A percentile compares a stretch with the other conserved stretches of the same genome.
phyloP scores from a whole-genome alignment of 2,888 invertebrate genomes.

The Euclidia mi region DNA sequence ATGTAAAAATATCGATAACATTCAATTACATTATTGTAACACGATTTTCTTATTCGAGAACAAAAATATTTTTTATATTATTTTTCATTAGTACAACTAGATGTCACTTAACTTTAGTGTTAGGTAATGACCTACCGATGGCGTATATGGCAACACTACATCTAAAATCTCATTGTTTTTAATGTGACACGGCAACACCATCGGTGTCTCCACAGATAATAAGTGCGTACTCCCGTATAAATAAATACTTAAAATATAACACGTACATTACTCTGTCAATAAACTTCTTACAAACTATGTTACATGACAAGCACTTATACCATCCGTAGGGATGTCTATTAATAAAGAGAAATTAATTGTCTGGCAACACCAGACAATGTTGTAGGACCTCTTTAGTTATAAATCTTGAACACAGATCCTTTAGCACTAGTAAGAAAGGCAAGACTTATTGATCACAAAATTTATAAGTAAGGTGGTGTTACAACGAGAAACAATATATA shows the following conservation, averaged over 20 bases:
- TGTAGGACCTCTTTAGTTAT: constrained; percentile 63
- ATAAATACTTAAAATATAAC: constrained; percentile 87
- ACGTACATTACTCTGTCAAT: constrained; percentile 84
- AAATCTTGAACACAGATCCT: constrained; percentile 63
- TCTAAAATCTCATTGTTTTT: constrained; percentile 67
- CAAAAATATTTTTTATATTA: constrained; percentile 82
- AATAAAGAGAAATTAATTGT: constrained; percentile 63
- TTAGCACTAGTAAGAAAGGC: constrained; percentile 61
- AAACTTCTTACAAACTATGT: constrained; percentile 83
- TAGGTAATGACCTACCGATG: constrained; percentile 77
- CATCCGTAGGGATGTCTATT: constrained; percentile 64
- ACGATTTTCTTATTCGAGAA: constrained; percentile 83
- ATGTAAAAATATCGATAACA: constrained; percentile 86
- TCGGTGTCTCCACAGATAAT: constrained; percentile 66
- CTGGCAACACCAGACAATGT: constrained; percentile 69
- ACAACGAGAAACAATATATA: constrained; percentile 79
- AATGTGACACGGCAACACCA: constrained; percentile 68
- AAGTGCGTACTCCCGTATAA: constrained; percentile 78
- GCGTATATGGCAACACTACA: constrained; percentile 75
- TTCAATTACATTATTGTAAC: constrained; percentile 83
- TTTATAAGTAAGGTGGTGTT: constrained; percentile 65
- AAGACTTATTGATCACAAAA: constrained; percentile 62
- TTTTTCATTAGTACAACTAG: constrained; percentile 87
- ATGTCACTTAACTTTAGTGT: constrained; percentile 80
- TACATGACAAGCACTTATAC: constrained; percentile 84